Percentiles rank a stretch among this genome's conserved stretches.
These are phyloP conservation scores for Tribolium freemani DNA, from an alignment of 2,888 invertebrate genomes.

Conservation along the genomic window DNA sequence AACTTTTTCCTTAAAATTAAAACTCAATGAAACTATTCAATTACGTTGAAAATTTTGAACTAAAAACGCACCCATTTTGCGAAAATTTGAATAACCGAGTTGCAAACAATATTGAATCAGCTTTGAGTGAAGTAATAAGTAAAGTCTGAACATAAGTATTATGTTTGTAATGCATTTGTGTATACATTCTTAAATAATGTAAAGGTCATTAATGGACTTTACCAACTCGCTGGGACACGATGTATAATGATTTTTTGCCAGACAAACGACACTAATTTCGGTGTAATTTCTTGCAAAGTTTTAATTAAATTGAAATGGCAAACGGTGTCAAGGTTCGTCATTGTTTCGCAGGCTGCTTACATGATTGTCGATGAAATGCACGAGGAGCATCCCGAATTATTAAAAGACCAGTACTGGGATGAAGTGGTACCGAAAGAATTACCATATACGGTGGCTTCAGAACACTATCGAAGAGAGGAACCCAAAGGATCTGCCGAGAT, in stretches of 20 bases:
- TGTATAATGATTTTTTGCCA: background rate
- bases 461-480: slow-evolving; percentile 86
- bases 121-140: too few species aligned
- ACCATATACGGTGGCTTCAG: slow-evolving; percentile 91
- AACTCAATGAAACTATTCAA: too few species aligned
- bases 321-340: background rate
- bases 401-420: slow-evolving; percentile 95
- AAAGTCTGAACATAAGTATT: too few species aligned
- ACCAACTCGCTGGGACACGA: too few species aligned
- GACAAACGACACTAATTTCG: background rate
- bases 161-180: too few species aligned
- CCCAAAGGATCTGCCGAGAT: slow-evolving; percentile 90
- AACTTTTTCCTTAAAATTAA: too few species aligned
- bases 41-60: too few species aligned
- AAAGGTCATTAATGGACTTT: too few species aligned
- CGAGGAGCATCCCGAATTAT: slow-evolving; percentile 91
- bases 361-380: slow-evolving; percentile 98
- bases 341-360: slow-evolving; percentile 81
- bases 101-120: too few species aligned
- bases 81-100: too few species aligned
- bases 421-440: slow-evolving; percentile 91
- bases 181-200: too few species aligned
- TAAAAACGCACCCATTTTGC: too few species aligned
- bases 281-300: background rate
- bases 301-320: background rate